phyloP scores from a whole-genome alignment of 53 echinoderm and acorn worm genomes.

The Henricia sp. region DNA sequence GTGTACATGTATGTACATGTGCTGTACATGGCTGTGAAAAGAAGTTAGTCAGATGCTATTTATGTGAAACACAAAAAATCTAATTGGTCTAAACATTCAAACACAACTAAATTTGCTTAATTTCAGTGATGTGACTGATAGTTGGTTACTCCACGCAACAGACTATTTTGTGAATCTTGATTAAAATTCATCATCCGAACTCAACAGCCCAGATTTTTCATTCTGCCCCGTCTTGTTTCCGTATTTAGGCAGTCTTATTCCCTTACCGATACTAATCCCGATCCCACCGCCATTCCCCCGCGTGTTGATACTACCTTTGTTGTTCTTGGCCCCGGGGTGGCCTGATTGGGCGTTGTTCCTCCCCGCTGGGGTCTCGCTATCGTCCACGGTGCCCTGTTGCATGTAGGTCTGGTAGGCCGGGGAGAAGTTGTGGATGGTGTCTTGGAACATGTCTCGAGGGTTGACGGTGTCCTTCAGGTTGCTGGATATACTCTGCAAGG shows the following conservation, averaged over 20 bases:
- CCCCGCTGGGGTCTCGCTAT: conserved; percentile 9
- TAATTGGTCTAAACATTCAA: no score
- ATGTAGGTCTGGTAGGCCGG: conserved; percentile 99
- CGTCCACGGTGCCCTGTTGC: conserved; percentile 76
- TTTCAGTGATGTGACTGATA: no score
- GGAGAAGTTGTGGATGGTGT: conserved; percentile 99
- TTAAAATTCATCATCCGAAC: conserved; percentile 75
- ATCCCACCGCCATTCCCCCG: conserved; percentile 48
- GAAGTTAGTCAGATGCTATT: no score
- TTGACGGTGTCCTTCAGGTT: conserved; percentile 98
- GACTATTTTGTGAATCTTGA: no score
- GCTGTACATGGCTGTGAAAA: no score
- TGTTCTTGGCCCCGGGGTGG: background rate
- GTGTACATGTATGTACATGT: no score
- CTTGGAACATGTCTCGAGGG: conserved; percentile 95
- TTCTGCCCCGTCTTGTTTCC: conserved; percentile 76
- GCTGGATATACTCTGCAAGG: conserved; percentile 94
- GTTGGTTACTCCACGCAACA: no score
- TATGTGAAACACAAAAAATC: no score
- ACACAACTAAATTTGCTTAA: no score
- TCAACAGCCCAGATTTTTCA: conserved; percentile 91
- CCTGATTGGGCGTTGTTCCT: conserved; percentile 36
- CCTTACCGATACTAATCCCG: conserved; percentile 41
- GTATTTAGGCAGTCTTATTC: conserved; percentile 23
- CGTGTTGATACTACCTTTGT: conserved; percentile 51